Percentiles rank a stretch among this genome's conserved stretches.
These are phyloP conservation scores for Centruroides vittatus DNA, from an alignment of 1,140 invertebrate species.

Conservation along the genomic window DNA sequence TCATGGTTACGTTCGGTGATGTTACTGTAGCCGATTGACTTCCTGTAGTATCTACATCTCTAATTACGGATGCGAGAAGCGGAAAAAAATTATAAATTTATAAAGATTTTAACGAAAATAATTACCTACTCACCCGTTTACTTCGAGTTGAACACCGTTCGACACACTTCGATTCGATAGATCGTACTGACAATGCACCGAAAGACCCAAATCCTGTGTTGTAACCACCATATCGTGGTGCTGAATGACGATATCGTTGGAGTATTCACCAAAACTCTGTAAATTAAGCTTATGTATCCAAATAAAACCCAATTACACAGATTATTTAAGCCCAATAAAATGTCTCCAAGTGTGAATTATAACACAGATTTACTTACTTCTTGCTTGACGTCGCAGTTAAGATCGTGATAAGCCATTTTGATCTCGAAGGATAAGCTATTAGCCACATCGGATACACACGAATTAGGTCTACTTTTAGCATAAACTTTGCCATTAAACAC, in stretches of 20 bases:
- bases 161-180: conserved; percentile 83
- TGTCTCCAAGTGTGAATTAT: background rate
- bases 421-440: conserved; percentile 22
- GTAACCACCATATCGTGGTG: conserved; percentile 91
- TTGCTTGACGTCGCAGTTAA: conserved; percentile 22
- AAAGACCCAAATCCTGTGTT: conserved; percentile 76
- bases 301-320: background rate
- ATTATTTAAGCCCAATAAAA: background rate
- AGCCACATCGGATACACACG: conserved; percentile 58
- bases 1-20: conserved; percentile 86
- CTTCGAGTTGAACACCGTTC: conserved; percentile 40
- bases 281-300: background rate
- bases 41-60: conserved; percentile 18
- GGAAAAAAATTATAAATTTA: background rate
- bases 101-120: too few species aligned
- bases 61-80: conserved; percentile 1
- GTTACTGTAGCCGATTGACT: conserved; percentile 51
- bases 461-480: conserved; percentile 80
- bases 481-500: conserved; percentile 89
- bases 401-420: conserved; percentile 21
- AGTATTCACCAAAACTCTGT: conserved; percentile 39
- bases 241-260: conserved; percentile 81
- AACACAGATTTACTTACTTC: conserved; percentile 2
- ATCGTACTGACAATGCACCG: conserved; percentile 84
- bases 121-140: conserved; percentile 18